A percentile compares a stretch with the other conserved stretches of the same genome.
These are phyloP conservation scores for Megathymus violae DNA, from an alignment of 1,140 invertebrate species.

Conservation along the genomic window DNA sequence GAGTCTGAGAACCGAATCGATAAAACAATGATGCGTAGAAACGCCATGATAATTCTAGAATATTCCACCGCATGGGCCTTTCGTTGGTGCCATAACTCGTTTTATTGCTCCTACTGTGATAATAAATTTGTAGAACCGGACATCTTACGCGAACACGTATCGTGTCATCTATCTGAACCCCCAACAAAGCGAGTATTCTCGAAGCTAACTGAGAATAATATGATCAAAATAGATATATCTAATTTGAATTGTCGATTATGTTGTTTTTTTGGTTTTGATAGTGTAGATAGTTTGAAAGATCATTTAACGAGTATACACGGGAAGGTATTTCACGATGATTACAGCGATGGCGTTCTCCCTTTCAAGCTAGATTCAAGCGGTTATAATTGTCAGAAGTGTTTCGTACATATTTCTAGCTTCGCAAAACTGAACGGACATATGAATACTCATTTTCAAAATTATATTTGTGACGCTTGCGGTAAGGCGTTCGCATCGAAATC, in stretches of 20 bases:
- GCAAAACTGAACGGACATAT: conserved; percentile 74
- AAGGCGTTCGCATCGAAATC: conserved; percentile 85
- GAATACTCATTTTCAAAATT: conserved; percentile 78
- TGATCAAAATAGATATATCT: conserved; percentile 72
- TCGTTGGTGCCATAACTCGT: conserved; percentile 67
- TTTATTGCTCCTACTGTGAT: conserved; percentile 74
- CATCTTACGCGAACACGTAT: conserved; percentile 57
- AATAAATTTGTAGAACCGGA: conserved; percentile 57
- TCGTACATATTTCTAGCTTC: conserved; percentile 52
- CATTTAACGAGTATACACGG: conserved; percentile 55
- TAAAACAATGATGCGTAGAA: conserved; percentile 74
- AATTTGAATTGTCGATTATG: conserved; percentile 71
- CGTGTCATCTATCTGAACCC: conserved; percentile 50
- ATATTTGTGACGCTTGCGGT: conserved; percentile 87
- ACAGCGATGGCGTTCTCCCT: conserved; percentile 69
- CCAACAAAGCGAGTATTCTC: conserved; percentile 68
- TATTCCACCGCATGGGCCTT: conserved; percentile 75
- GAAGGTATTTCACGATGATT: conserved; percentile 51
- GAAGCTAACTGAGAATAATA: conserved; percentile 79
- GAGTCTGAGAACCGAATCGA: conserved; percentile 69
- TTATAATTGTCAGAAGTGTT: conserved; percentile 66
- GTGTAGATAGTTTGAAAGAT: conserved; percentile 59
- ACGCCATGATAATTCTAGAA: conserved; percentile 69
- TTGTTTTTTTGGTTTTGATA: conserved; percentile 48
- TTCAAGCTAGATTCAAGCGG: conserved; percentile 62